Evolutionary conservation across 2,797 vertebrate genomes (phyloP), one percentile per base, ranked within the genome.

Genomic region (Phataginus tetradactyla): DNA sequence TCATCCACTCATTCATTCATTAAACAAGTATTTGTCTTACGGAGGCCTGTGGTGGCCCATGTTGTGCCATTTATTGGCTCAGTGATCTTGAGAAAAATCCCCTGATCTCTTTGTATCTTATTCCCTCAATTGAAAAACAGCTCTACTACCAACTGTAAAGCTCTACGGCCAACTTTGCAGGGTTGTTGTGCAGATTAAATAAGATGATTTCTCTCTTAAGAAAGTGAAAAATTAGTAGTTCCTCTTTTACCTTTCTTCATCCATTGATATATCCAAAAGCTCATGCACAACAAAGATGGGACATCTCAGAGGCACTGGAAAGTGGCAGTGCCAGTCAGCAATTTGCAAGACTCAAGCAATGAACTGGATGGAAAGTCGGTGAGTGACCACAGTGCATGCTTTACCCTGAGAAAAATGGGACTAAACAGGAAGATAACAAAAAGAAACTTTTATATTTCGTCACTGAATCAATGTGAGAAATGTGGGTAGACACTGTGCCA

Each of bases 41-140:
- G 49, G 55, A 91, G 27, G 34, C 27, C 77, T 25, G 13, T 15
- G 18, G 9, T 27, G 29, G 14, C 34, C 55, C 37, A 34, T 4
- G 1, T 15, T n/a, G 10, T 66, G 23, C 72, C 12, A 17, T 55
- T 78, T 64, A 34, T 85, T n/a, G 55, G 34, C 34, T 63, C 2
- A 49, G 5, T 57, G 13, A 23, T 94, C 68, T 37, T 11, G n/a
- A 34, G n/a, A 57, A 86, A 86, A 86, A 13, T 66, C 37, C 39
- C 21, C 25, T 51, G 57, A 45, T 83, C 49, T 89, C 71, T 66
- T 34, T 80, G 27, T 72, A 42, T 69, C 66, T 93, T 11, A 12
- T 61, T 68, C 81, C 37, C 63, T 97, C 39, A 45, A 39, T 45
- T 91, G 18, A 90, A 37, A 85, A 78, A 92, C 23, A 80, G 11